Evolutionary conservation across 2,113 vertebrate genomes (phyloP).

Genomic region (Corythaeola cristata): DNA sequence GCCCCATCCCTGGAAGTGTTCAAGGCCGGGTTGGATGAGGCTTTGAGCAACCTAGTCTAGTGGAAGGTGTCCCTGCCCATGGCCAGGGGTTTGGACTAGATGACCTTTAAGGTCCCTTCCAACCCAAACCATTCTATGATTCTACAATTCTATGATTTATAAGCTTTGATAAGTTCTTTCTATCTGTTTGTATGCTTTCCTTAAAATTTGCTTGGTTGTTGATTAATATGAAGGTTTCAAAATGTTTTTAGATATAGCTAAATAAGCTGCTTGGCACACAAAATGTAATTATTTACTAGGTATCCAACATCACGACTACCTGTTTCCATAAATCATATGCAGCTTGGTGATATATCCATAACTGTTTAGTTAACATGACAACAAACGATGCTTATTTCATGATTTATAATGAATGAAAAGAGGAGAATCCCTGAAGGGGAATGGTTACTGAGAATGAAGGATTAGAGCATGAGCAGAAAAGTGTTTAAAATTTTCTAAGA

Average conservation of each 20-base stretch:
- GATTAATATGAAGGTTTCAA: background rate
- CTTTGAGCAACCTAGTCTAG: too few species aligned
- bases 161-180: accelerated
- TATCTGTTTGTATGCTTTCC: background rate
- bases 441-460: background rate
- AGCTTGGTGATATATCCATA: conserved; percentile 30
- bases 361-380: conserved; percentile 53
- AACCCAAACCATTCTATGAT: too few species aligned
- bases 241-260: background rate
- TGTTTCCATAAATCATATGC: conserved; percentile 44
- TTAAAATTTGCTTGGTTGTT: background rate
- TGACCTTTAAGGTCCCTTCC: too few species aligned
- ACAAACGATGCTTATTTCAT: conserved; percentile 37
- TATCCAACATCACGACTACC: conserved; percentile 30
- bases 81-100: too few species aligned
- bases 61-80: too few species aligned
- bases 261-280: background rate
- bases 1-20: too few species aligned
- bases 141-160: background rate
- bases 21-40: too few species aligned
- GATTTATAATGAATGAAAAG: conserved; percentile 59
- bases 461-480: background rate
- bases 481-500: conserved; percentile 10
- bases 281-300: background rate
- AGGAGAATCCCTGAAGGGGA: background rate